Conservation (phyloP, 2,113 vertebrate species). For the Procavia capensis region DNA sequence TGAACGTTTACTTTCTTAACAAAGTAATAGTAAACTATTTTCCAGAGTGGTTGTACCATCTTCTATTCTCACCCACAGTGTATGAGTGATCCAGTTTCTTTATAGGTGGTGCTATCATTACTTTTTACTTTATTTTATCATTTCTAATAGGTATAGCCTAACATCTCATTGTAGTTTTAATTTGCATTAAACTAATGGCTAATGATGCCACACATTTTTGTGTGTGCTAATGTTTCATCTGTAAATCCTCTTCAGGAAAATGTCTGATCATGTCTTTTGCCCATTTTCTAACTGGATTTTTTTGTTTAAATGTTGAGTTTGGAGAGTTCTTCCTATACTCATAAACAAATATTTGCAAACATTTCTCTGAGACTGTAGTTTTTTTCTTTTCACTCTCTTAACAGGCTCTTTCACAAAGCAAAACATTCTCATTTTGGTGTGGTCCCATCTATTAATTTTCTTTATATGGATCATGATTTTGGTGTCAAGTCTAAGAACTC, state of each 20-base stretch:
- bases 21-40: neutral
- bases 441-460: no score
- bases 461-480: no score
- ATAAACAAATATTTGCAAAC: neutral
- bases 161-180: neutral
- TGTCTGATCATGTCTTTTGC: no score
- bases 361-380: neutral
- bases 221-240: no score
- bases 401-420: neutral
- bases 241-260: no score
- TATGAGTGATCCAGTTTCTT: neutral
- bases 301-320: no score
- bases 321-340: neutral
- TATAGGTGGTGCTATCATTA: neutral
- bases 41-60: neutral
- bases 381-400: conserved; percentile 49
- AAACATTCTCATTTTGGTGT: no score
- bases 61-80: neutral
- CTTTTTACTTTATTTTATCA: conserved; percentile 24
- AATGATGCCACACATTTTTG: no score
- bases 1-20: neutral
- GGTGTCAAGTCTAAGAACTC: neutral
- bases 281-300: no score
- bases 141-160: neutral
- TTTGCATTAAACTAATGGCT: no score